Base-by-base conservation (phyloP, 2,113 vertebrate species). In the Plecotus auritus region DNA sequence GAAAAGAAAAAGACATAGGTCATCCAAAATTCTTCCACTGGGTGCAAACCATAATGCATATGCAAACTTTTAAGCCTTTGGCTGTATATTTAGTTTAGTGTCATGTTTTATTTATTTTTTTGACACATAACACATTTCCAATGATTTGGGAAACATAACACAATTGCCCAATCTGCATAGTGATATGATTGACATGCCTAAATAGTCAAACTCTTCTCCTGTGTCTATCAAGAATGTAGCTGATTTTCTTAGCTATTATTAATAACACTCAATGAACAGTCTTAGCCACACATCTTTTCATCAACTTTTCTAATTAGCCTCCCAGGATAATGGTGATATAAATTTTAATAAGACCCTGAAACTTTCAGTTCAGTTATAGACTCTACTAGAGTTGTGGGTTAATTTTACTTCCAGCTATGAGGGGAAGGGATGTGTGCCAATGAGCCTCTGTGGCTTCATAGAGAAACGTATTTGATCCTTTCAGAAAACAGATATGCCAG, bases 141-240 rank as follows among this genome's bases (percentile, higher is more conserved):
- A 1, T 67, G 6, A 26, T 26, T 47, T 80, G 64, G n/a, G 80
- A 42, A 11, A 11, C 5, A 3, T 16, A 11, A 45, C 66, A 37
- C 14, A 16, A 20, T 61, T 7, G 8, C 1, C 28, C 22, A 7
- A 10, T 23, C 20, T 91, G 7, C 26, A 26, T 16, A 18, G 28
- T 1, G 6, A 45, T 17, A 23, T 11, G 23, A 32, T 3, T 42
- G 84, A 88, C 5, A 1, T 20, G 8, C 2, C 37, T 18, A 28
- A 3, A 59, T 7, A 45, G 30, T 23, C n/a, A 40, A 22, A 13
- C 20, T 0, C 0, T 7, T 28, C 20, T 37, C 47, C 14, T 14
- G 42, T 23, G 13, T 32, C 32, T 37, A 0, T 5, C 6, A 7
- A 4, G 6, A 1, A 7, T 0, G 9, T 12, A 6, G 47, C 30